phyloP scores from a whole-genome alignment of 2,797 vertebrate genomes.

The Echeneis naucrates region DNA sequence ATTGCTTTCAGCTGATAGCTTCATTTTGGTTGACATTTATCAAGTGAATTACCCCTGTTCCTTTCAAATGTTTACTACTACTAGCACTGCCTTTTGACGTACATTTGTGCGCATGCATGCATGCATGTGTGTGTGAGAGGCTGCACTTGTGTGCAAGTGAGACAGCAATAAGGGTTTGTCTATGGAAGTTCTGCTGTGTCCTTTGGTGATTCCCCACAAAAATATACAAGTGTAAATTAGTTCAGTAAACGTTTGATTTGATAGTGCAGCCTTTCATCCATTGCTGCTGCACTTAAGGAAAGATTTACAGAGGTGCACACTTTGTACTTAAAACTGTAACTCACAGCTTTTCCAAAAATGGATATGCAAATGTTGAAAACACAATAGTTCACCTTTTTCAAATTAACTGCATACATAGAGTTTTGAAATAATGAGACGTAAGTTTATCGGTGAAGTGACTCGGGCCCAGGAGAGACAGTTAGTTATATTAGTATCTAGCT shows the following conservation, averaged over 20 bases:
- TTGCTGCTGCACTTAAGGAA: slow-evolving; percentile 28
- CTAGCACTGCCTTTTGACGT: slow-evolving; percentile 59
- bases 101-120: background rate
- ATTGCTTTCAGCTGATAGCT: slow-evolving; percentile 98
- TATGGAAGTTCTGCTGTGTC: slow-evolving; percentile 77
- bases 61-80: slow-evolving; percentile 82
- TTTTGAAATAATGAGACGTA: background rate
- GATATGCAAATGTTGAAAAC: background rate
- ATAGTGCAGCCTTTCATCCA: slow-evolving; percentile 60
- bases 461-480: background rate
- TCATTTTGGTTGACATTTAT: slow-evolving; percentile 94
- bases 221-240: slow-evolving; percentile 84
- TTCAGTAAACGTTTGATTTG: slow-evolving; percentile 81
- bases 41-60: slow-evolving; percentile 87
- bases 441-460: background rate
- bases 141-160: slow-evolving; percentile 36
- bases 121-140: slow-evolving; percentile 6
- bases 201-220: slow-evolving; percentile 76
- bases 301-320: slow-evolving; percentile 31
- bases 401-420: background rate
- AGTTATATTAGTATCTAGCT: background rate
- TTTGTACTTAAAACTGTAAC: slow-evolving; percentile 1
- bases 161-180: slow-evolving; percentile 45
- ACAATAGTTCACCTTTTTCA: background rate
- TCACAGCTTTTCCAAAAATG: slow-evolving; percentile 15